Evolutionary conservation across 2,797 vertebrate species (phyloP).

Genomic region (Epinephelus malabaricus): DNA sequence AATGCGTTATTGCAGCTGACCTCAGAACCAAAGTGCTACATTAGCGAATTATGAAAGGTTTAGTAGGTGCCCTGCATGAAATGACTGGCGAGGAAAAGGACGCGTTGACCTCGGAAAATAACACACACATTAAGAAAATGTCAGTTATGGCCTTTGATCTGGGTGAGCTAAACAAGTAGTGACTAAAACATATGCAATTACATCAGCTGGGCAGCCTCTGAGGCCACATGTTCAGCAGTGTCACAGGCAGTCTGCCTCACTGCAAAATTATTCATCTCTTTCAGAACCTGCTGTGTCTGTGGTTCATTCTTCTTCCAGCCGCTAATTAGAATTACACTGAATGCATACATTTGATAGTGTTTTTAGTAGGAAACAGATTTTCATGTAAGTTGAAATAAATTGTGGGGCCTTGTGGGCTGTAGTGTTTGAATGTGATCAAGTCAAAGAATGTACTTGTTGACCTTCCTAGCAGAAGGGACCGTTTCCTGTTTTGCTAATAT

Average conservation of each 20-base stretch:
- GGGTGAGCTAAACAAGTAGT: conserved; percentile 56
- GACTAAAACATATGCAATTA: conserved; percentile 69
- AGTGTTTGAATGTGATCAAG: neutral
- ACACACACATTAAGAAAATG: conserved; percentile 67
- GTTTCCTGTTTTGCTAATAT: no score
- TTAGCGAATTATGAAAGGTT: conserved; percentile 81
- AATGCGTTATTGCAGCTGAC: conserved; percentile 70
- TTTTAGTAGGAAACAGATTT: conserved; percentile 18
- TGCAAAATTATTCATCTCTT: conserved; percentile 54
- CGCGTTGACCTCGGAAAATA: conserved; percentile 54
- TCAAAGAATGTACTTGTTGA: neutral
- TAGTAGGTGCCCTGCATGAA: conserved; percentile 58
- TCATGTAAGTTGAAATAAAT: neutral
- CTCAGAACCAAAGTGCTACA: conserved; percentile 75
- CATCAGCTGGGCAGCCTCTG: conserved; percentile 54
- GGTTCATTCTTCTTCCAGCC: conserved; percentile 16
- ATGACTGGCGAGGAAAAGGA: conserved; percentile 58
- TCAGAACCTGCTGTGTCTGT: conserved; percentile 51
- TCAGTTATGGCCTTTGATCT: conserved; percentile 67
- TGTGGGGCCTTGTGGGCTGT: neutral
- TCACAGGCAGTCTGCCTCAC: conserved; percentile 46
- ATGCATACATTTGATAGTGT: conserved; percentile 12
- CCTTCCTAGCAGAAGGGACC: no score
- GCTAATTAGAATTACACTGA: conserved; percentile 32
- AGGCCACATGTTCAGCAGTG: conserved; percentile 51